Evolutionary conservation across 2,113 vertebrate species (phyloP).

Genomic region (Carlito syrichta): DNA sequence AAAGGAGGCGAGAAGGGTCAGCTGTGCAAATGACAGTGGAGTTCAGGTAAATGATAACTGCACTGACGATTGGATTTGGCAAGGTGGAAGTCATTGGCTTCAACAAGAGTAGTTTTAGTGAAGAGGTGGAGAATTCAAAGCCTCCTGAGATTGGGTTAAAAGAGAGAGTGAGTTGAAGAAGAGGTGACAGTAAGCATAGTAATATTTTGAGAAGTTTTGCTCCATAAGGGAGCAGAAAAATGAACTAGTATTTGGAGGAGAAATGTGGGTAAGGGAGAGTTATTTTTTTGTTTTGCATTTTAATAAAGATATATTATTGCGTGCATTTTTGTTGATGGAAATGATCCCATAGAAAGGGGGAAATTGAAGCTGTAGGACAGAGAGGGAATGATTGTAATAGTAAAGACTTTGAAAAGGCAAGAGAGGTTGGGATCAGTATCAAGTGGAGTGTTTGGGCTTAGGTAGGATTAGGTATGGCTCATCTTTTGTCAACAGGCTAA

Average conservation of each 20-base stretch:
- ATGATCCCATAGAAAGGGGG: neutral
- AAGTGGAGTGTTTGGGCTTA: neutral
- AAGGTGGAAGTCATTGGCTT: neutral
- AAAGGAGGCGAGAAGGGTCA: neutral
- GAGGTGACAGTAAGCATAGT: neutral
- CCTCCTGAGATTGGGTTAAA: neutral
- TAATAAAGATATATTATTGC: neutral
- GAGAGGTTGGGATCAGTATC: neutral
- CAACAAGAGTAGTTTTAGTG: neutral
- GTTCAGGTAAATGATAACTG: neutral
- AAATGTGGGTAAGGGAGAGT: neutral
- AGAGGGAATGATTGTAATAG: neutral
- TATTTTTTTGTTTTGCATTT: neutral
- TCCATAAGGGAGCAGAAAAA: neutral
- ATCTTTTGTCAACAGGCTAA: neutral
- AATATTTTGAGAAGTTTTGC: neutral
- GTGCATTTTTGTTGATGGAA: neutral
- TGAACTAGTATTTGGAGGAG: neutral
- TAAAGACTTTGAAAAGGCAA: neutral
- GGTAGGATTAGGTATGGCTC: neutral
- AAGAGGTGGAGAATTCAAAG: neutral
- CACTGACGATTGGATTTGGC: neutral
- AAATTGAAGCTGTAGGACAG: neutral
- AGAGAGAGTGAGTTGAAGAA: neutral
- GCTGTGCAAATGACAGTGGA: neutral